Evolutionary conservation across 2,113 vertebrate genomes (phyloP), one percentile per base, ranked within the genome.

Genomic region (Barbus barbus): DNA sequence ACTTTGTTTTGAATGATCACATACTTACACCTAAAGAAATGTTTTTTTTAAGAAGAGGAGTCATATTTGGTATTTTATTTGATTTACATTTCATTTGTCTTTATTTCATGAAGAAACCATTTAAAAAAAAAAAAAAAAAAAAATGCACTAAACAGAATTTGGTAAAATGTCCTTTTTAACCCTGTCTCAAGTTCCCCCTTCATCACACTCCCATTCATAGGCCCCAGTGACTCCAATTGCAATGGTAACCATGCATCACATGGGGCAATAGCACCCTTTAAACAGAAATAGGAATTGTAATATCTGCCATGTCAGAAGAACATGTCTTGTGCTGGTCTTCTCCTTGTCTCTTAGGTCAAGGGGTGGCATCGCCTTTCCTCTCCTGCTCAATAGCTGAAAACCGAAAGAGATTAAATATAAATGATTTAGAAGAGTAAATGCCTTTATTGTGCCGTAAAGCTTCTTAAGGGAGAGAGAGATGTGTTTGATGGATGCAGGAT

Each of bases 351-450:
- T 87, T 87, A 83, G 89, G 90, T 94, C 92, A 95, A 89, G 93
- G 93, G 77, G 93, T 93, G 87, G 92, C 92, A 36, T 95, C 94
- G 76, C 93, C 93, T 93, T 94, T 95, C 90, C 94, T 93, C 88
- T 95, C 94, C 87, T 95, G 94, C 87, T 95, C 94, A 26, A 95
- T 91, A 82, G 92, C 94, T 94, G 93, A 79, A 92, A 94, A 88
- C 13, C 91, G 86, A 89, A n/a, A 74, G 14, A 48, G n/a, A 78
- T 60, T 1, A 16, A 24, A 56, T n/a, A 5, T 53, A 33, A 12
- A 44, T 61, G 36, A 33, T 77, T 53, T 58, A 20, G 75, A 11
- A 14, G 9, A 11, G 1, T 56, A 76, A 53, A 76, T 33, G 44
- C 48, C 28, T 77, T 36, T 36, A 26, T 61, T 38, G n/a, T 41